These are phyloP conservation scores for Orussus abietinus DNA, from an alignment of 1,140 invertebrate genomes.

Conservation along the genomic window DNA sequence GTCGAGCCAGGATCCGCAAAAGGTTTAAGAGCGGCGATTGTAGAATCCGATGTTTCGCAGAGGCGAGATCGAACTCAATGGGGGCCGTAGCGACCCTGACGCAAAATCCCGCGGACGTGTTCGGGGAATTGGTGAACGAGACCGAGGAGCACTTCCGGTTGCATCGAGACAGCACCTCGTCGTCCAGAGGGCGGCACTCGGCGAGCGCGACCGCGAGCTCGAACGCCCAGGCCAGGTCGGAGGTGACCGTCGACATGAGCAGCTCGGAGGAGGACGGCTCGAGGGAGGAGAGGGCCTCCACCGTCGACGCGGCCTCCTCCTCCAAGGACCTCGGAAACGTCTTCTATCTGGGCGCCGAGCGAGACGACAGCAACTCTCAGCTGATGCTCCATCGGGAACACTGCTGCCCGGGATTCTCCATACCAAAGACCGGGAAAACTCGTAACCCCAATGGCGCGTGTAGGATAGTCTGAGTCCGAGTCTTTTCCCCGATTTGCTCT, in stretches of 20 bases:
- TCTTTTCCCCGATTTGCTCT: no score
- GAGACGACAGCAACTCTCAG: conserved; percentile 31
- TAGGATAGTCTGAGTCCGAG: conserved; percentile 22
- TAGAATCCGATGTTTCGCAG: no score
- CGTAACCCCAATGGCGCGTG: conserved; percentile 40
- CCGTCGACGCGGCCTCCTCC: conserved; percentile 10
- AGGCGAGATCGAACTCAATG: conserved; percentile 59
- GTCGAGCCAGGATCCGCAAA: no score
- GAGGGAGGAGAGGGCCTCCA: conserved; percentile 16
- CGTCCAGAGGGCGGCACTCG: conserved; percentile 21
- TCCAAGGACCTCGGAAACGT: conserved; percentile 11
- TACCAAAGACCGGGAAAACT: conserved; percentile 39
- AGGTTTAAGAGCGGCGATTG: no score
- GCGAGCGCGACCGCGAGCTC: conserved; percentile 19
- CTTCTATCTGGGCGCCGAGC: conserved; percentile 15
- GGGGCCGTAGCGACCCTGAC: conserved; percentile 51
- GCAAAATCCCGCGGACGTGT: conserved; percentile 50
- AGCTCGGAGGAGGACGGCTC: conserved; percentile 26
- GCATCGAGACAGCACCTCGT: conserved; percentile 43
- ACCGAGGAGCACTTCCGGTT: conserved; percentile 58
- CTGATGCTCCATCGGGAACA: conserved; percentile 37
- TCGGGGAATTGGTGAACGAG: conserved; percentile 54
- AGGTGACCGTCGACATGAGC: conserved; percentile 28
- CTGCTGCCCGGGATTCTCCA: conserved; percentile 48
- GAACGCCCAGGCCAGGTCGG: conserved; percentile 21